phyloP scores from a whole-genome alignment of 2,888 invertebrate genomes.

The Patella caerulea region DNA sequence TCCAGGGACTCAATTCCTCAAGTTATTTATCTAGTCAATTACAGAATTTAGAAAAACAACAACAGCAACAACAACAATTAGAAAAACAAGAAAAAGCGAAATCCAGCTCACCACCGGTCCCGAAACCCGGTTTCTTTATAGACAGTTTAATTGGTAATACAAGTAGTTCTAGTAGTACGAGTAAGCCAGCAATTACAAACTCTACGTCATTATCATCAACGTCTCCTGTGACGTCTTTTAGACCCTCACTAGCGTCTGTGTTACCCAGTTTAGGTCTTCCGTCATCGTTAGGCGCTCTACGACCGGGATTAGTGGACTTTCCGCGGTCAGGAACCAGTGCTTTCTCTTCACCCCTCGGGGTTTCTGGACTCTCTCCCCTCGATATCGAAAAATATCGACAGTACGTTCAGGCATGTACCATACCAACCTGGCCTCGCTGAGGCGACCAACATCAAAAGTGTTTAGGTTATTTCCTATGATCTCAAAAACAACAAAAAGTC shows the following conservation, averaged over 20 bases:
- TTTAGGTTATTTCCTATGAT: not conserved
- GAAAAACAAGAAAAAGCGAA: slow-evolving; percentile 1
- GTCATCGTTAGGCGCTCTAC: slow-evolving; percentile 37
- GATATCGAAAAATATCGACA: slow-evolving; percentile 67
- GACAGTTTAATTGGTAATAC: slow-evolving; percentile 75
- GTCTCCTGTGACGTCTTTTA: slow-evolving; percentile 28
- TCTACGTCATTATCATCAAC: slow-evolving; percentile 70
- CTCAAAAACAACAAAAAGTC: not conserved
- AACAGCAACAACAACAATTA: slow-evolving; percentile 23
- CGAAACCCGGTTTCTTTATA: slow-evolving; percentile 74
- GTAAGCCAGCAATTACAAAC: slow-evolving; percentile 35
- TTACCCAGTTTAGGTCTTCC: slow-evolving; percentile 24
- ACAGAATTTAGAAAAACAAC: slow-evolving; percentile 9
- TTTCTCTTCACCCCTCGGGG: slow-evolving; percentile 52
- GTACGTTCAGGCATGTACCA: slow-evolving; percentile 60
- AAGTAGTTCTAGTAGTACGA: slow-evolving; percentile 33
- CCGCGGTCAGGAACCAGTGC: slow-evolving; percentile 46
- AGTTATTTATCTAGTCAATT: not conserved
- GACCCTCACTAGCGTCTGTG: slow-evolving; percentile 33
- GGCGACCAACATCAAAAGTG: not conserved
- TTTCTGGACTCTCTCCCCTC: slow-evolving; percentile 52
- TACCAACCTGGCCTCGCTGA: slow-evolving; percentile 52
- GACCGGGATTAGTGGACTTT: slow-evolving; percentile 45
- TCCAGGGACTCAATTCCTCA: not conserved
- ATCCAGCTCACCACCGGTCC: slow-evolving; percentile 1